phyloP scores from a whole-genome alignment of 64 coral and sea anemone species.

The Dendronephthya gigantea region DNA sequence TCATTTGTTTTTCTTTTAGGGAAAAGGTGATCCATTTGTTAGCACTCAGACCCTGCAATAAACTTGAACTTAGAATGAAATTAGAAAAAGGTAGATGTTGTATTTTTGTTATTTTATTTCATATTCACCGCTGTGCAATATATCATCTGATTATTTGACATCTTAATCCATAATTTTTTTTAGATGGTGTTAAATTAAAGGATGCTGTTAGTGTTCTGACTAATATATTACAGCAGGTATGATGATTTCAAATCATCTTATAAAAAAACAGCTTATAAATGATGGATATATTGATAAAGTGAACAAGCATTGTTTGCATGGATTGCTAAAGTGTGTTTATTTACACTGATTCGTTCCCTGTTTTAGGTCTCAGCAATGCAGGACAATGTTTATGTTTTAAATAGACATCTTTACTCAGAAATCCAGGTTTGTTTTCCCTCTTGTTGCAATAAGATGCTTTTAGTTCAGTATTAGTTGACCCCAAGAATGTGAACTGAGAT shows the following conservation, averaged over 20 bases:
- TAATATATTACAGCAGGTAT: constrained; percentile 80
- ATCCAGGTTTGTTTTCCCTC: constrained; percentile 51
- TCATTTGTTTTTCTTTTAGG: constrained; percentile 35
- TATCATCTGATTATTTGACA: too few species aligned
- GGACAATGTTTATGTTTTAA: constrained; percentile 77
- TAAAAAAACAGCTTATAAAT: too few species aligned
- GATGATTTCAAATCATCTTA: too few species aligned
- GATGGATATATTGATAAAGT: too few species aligned
- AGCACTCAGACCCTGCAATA: constrained; percentile 81
- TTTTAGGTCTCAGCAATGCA: constrained; percentile 74
- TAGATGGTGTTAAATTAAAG: constrained; percentile 77
- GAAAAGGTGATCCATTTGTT: constrained; percentile 95
- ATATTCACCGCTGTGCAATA: too few species aligned
- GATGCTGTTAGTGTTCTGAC: constrained; percentile 74
- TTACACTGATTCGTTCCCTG: neutral
- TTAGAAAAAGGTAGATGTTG: constrained; percentile 66
- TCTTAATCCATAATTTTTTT: constrained; percentile 28
- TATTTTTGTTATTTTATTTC: too few species aligned
- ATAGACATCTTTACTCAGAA: constrained; percentile 79
- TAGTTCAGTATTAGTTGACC: neutral
- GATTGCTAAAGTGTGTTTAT: too few species aligned
- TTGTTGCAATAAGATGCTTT: neutral
- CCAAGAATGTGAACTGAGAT: neutral
- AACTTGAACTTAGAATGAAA: constrained; percentile 66
- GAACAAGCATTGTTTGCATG: too few species aligned